A percentile compares a stretch with the other conserved stretches of the same genome.
These are phyloP conservation scores for Zaprionus inermis DNA, from an alignment of 1,140 invertebrate genomes.

Conservation along the genomic window DNA sequence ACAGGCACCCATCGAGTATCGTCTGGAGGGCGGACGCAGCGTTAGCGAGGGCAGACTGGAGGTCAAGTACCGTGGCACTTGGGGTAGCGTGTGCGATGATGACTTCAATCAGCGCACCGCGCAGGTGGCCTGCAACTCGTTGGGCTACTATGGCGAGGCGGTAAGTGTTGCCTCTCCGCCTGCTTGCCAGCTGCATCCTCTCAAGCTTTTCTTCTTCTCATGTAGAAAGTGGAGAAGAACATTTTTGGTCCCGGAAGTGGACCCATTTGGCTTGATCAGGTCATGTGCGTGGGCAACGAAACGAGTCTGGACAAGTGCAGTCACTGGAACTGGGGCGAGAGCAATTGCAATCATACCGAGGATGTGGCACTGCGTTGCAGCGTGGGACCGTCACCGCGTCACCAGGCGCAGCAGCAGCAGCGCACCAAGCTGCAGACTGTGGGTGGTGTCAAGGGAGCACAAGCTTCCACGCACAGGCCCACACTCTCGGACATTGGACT, in stretches of 20 bases:
- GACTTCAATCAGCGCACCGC: slow-evolving; percentile 89
- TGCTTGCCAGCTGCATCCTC: background rate
- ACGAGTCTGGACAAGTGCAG: slow-evolving; percentile 87
- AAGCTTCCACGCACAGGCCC: background rate
- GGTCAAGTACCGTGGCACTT: slow-evolving; percentile 88
- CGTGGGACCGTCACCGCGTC: slow-evolving; percentile 53
- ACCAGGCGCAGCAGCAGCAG: slow-evolving; percentile 9
- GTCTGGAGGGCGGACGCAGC: slow-evolving; percentile 86
- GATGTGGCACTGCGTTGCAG: slow-evolving; percentile 88
- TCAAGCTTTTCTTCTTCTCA: fast-evolving
- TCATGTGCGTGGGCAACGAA: slow-evolving; percentile 90
- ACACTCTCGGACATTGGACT: slow-evolving; percentile 58
- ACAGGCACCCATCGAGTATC: slow-evolving; percentile 85
- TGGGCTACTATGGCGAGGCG: slow-evolving; percentile 87
- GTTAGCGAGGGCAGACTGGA: slow-evolving; percentile 88
- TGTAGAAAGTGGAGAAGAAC: slow-evolving; percentile 70
- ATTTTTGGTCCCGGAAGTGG: slow-evolving; percentile 85
- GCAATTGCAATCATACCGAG: slow-evolving; percentile 91
- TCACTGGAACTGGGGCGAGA: slow-evolving; percentile 88
- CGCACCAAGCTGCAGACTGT: slow-evolving; percentile 20
- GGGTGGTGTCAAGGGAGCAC: background rate
- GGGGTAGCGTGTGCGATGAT: slow-evolving; percentile 93
- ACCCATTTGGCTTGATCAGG: slow-evolving; percentile 91
- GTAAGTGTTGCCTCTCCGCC: slow-evolving; percentile 34
- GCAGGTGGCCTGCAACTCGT: slow-evolving; percentile 87